Evolutionary conservation across 2,113 vertebrate species (phyloP), one percentile per base, ranked within the genome.

Genomic region (Gadus macrocephalus): DNA sequence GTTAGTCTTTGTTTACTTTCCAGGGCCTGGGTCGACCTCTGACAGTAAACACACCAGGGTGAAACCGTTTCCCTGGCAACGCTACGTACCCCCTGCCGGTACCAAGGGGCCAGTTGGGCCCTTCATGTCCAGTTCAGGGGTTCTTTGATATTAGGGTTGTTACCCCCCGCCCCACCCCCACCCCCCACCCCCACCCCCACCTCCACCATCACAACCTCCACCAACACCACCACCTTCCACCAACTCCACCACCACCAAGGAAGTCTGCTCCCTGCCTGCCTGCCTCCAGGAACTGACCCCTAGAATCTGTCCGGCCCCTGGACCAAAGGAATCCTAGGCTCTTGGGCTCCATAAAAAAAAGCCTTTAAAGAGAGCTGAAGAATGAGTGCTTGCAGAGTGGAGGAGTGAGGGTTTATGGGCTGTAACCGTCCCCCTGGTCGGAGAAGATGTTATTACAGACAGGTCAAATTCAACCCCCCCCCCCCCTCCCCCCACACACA

Each of bases 31-130:
- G 53, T 55, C 86, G 82, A 90, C 84, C 86, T 86, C 85, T 84
- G 83, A 82, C 87, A 85, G 87, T 79, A 88, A 89, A 90, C 82
- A 83, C 89, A 83, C 80, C 75, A 22, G 84, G 86, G 86, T 83
- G 75, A 84, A 78, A 63, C 73, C 74, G 75, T 88, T 79, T 73
- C 85, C 83, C 76, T 80, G 83, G 78, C 62, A 14, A 85, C 77
- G 73, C 71, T 56, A 66, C 20, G 70, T 78, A 82, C 86, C 85
- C 81, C 89, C 86, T 75, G 85, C 85, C 9, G 9, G 60, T 72
- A 78, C 72, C 69, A 15, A 49, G 83, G 80, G 82, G 81, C 82
- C 82, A 83, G 79, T 85, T 71, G 82, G 81, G 62, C 82, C 73
- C 69, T 73, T 81, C n/a, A 11, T 74, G 80, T 85, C 83, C 82